phyloP scores from a whole-genome alignment of 1,140 invertebrate genomes.

The roundworm (Caenorhabditis elegans) region WBcel235 BX284602.5:6490001-6490500 shows the following conservation, averaged over 20 bases:
- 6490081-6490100: too few relatives aligned
- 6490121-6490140: too few relatives aligned
- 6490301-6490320: slow-evolving; percentile 96
- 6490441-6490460: slow-evolving; percentile 42
- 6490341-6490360: slow-evolving; percentile 89
- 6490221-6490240: slow-evolving; percentile 92
- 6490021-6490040: too few relatives aligned
- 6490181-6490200: slow-evolving; percentile 88
- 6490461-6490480: neutral
- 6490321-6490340: slow-evolving; percentile 92
- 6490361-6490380: slow-evolving; percentile 62
- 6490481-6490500: neutral
- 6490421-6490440: slow-evolving; percentile 49
- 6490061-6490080: too few relatives aligned
- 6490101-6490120: too few relatives aligned
- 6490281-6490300: slow-evolving; percentile 98
- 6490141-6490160: neutral
- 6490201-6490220: slow-evolving; percentile 87
- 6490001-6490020: slow-evolving; percentile 1
- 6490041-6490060: too few relatives aligned
- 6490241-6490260: slow-evolving; percentile 92
- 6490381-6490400: neutral
- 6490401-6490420: slow-evolving; percentile 24
- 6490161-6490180: slow-evolving; percentile 73
- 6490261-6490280: slow-evolving; percentile 95